Percentiles rank a stretch among this genome's conserved stretches.
Evolutionary conservation across 1,140 invertebrate genomes (phyloP).

Genomic region (Apis florea): DNA sequence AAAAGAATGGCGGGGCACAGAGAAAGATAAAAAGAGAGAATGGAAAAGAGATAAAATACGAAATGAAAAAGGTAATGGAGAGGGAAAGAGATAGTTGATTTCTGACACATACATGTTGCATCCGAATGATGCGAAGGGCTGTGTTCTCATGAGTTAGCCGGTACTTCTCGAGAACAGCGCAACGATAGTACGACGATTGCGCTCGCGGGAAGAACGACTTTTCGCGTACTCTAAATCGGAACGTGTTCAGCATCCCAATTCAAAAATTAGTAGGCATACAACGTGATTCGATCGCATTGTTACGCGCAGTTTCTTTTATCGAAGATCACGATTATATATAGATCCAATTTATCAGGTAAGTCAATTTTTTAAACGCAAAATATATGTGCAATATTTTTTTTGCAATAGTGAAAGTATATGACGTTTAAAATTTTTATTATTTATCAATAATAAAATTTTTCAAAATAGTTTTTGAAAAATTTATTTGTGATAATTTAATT

Average conservation of each 20-base stretch:
- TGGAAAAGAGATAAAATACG: neutral
- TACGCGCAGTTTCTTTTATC: neutral
- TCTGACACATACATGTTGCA: constrained; percentile 75
- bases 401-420: neutral
- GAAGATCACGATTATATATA: neutral
- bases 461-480: neutral
- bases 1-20: constrained; percentile 11
- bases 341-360: constrained; percentile 12
- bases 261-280: constrained; percentile 11
- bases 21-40: neutral
- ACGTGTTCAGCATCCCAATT: constrained; percentile 26
- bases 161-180: constrained; percentile 39
- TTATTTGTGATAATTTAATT: neutral
- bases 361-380: neutral
- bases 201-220: constrained; percentile 38
- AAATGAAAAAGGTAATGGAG: constrained; percentile 2
- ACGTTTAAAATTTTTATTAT: no score
- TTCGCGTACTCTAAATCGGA: constrained; percentile 15
- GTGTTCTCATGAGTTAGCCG: constrained; percentile 35
- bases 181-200: constrained; percentile 30
- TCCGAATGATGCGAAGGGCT: constrained; percentile 57
- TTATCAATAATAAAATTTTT: neutral
- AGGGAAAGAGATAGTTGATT: constrained; percentile 71
- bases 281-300: constrained; percentile 12
- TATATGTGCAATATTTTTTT: neutral